phyloP scores from a whole-genome alignment of 2,888 invertebrate species.

The Zygothrica quintamaculata region DNA sequence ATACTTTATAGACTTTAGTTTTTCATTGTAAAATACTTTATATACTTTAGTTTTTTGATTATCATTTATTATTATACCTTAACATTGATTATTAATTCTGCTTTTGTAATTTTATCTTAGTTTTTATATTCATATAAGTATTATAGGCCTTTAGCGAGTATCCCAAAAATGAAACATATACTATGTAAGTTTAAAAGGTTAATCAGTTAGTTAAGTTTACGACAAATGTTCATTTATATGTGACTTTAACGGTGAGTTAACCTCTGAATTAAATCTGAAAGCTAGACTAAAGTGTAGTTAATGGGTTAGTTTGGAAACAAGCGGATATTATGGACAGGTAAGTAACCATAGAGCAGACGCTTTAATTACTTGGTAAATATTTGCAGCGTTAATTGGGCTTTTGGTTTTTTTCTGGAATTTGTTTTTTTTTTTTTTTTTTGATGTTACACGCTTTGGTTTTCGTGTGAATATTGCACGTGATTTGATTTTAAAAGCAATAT shows the following conservation, averaged over 20 bases:
- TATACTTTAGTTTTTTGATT: no score
- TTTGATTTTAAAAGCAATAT: slow-evolving; percentile 23
- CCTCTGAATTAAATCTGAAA: slow-evolving; percentile 57
- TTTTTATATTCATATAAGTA: no score
- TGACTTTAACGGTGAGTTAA: slow-evolving; percentile 47
- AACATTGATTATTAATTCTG: no score
- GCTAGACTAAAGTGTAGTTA: slow-evolving; percentile 30
- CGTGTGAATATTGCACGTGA: slow-evolving; percentile 54
- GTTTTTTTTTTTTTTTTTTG: slow-evolving; percentile 29
- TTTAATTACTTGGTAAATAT: slow-evolving; percentile 80
- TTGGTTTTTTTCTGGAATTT: slow-evolving; percentile 24
- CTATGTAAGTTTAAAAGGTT: slow-evolving; percentile 38
- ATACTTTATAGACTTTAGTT: no score
- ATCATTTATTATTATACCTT: no score
- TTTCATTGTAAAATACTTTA: no score
- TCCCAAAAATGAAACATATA: no score
- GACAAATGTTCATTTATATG: slow-evolving; percentile 27
- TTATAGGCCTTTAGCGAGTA: no score
- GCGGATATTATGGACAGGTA: slow-evolving; percentile 12
- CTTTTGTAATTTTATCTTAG: no score
- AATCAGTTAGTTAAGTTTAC: slow-evolving; percentile 51
- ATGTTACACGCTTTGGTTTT: slow-evolving; percentile 44
- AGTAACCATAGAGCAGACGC: slow-evolving; percentile 24
- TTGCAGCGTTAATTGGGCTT: slow-evolving; percentile 74
- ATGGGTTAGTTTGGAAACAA: slow-evolving; percentile 34